phyloP scores from a whole-genome alignment of 2,888 invertebrate genomes.

The Polydrusus pterygomalis region DNA sequence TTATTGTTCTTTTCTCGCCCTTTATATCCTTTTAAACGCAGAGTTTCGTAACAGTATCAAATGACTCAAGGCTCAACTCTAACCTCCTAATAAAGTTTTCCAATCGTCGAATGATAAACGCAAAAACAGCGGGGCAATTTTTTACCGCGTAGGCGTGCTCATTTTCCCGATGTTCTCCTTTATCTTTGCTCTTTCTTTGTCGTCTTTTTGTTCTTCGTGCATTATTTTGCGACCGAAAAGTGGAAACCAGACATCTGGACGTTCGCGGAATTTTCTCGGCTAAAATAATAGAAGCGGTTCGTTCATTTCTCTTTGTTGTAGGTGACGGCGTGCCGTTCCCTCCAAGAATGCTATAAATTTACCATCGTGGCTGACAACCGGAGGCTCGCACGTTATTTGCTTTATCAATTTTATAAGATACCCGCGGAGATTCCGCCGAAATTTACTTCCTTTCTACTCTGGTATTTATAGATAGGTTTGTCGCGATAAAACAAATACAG shows the following conservation, averaged over 20 bases:
- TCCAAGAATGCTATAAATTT: constrained; percentile 61
- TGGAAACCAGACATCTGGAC: constrained; percentile 64
- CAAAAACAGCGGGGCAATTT: constrained; percentile 48
- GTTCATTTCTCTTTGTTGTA: constrained; percentile 62
- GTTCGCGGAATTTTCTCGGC: constrained; percentile 66
- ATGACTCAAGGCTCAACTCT: constrained; percentile 28
- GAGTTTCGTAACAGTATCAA: constrained; percentile 14
- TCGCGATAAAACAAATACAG: constrained; percentile 8
- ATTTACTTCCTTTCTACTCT: constrained; percentile 42
- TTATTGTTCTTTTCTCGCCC: not conserved
- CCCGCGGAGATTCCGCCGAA: constrained; percentile 54
- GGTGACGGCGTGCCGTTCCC: constrained; percentile 65
- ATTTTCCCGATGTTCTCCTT: constrained; percentile 50
- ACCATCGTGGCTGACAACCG: constrained; percentile 62
- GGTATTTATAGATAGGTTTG: constrained; percentile 40
- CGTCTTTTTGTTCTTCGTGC: constrained; percentile 55
- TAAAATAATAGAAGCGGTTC: constrained; percentile 65
- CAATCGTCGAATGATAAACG: constrained; percentile 49
- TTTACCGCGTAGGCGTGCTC: constrained; percentile 53
- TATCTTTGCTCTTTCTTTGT: constrained; percentile 47
- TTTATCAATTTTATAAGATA: constrained; percentile 64
- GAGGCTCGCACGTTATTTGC: constrained; percentile 64
- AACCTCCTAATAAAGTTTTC: constrained; percentile 50
- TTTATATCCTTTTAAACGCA: not conserved
- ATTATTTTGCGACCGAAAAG: constrained; percentile 55